Conservation (phyloP, 2,888 invertebrate species). For the Perizoma affinitatum region DNA sequence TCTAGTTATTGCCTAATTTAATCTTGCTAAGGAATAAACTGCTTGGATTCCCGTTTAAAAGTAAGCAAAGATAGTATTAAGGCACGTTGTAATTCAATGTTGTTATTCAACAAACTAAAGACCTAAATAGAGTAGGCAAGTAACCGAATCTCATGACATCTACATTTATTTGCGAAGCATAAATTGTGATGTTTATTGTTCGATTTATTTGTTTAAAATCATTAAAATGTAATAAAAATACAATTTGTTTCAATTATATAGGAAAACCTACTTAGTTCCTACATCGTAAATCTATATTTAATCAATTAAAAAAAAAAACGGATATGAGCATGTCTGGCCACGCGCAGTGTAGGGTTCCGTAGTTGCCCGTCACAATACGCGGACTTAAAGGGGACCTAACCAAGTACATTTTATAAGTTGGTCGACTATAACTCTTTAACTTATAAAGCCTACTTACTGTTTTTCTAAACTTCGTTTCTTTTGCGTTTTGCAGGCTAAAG, state of each 20-base stretch:
- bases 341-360: no score
- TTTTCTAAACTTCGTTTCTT: no score
- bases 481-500: no score
- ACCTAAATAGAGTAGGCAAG: conserved; percentile 38
- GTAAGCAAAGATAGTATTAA: conserved; percentile 52
- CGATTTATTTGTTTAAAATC: conserved; percentile 78
- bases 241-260: conserved; percentile 44
- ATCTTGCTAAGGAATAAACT: conserved; percentile 35
- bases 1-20: conserved; percentile 4
- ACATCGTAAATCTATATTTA: no score
- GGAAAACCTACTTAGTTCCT: neutral
- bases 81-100: conserved; percentile 53
- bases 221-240: conserved; percentile 76
- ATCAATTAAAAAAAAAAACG: no score
- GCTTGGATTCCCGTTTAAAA: conserved; percentile 56
- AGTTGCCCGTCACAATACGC: no score
- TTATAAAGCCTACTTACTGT: no score
- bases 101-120: conserved; percentile 50
- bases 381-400: no score
- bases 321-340: no score
- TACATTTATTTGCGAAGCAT: conserved; percentile 82
- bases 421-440: no score
- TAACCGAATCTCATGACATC: conserved; percentile 66
- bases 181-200: conserved; percentile 83
- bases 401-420: no score